phyloP scores from a whole-genome alignment of 2,888 invertebrate genomes.

The Hirtodrosophila cameraria region DNA sequence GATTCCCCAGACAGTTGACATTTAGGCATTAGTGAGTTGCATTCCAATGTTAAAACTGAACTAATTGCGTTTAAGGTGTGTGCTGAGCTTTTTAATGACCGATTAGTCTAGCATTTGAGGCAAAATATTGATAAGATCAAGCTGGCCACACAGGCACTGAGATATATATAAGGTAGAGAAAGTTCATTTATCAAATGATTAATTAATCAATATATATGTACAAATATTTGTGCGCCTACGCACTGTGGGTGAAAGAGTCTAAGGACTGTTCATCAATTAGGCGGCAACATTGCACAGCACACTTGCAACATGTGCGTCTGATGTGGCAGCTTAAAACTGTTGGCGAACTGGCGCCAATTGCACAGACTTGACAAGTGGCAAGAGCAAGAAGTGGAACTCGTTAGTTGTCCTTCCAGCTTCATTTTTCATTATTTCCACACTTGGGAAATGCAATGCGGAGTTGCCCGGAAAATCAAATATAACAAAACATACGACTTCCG shows the following conservation, averaged over 20 bases:
- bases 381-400: constrained; percentile 22
- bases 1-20: constrained; percentile 58
- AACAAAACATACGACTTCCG: constrained; percentile 77
- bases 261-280: constrained; percentile 63
- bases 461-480: constrained; percentile 67
- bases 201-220: constrained; percentile 64
- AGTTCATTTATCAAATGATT: constrained; percentile 58
- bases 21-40: constrained; percentile 42
- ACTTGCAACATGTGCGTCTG: constrained; percentile 62
- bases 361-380: neutral
- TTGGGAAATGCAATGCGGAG: constrained; percentile 26
- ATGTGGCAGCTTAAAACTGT: constrained; percentile 31
- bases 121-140: constrained; percentile 18
- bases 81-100: constrained; percentile 42
- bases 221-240: constrained; percentile 64
- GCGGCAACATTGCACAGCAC: constrained; percentile 18
- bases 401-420: constrained; percentile 52
- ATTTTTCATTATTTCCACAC: constrained; percentile 78
- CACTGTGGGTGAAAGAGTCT: constrained; percentile 24
- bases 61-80: constrained; percentile 53
- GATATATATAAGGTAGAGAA: constrained; percentile 4
- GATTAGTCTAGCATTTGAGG: constrained; percentile 33
- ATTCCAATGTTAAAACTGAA: constrained; percentile 15
- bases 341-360: constrained; percentile 24
- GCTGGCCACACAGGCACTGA: constrained; percentile 25